Evolutionary conservation across 92 coral and sea anemone species (phyloP).

Genomic region (Isaurus tuberculatus): DNA sequence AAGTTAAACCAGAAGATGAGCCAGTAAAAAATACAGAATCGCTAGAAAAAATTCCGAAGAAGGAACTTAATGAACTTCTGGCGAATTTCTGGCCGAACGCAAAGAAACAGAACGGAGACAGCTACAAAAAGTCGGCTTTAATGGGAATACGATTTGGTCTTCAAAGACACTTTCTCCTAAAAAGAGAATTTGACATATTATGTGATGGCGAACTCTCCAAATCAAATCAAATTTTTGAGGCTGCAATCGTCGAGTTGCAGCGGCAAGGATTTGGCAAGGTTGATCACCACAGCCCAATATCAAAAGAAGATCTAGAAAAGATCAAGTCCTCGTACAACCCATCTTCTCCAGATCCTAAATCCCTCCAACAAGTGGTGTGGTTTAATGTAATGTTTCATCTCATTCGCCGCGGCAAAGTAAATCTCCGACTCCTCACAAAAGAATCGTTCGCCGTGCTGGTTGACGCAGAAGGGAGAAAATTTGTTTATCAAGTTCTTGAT

Average conservation of each 20-base stretch:
- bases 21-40: no score
- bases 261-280: conserved; percentile 81
- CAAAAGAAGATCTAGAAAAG: conserved; percentile 64
- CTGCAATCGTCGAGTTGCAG: conserved; percentile 59
- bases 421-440: no score
- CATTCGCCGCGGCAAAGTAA: neutral
- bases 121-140: conserved; percentile 71
- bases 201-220: conserved; percentile 50
- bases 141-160: conserved; percentile 67
- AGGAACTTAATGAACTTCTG: conserved; percentile 61
- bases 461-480: no score
- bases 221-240: conserved; percentile 65
- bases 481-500: no score
- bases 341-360: conserved; percentile 54
- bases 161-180: conserved; percentile 57
- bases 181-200: conserved; percentile 46
- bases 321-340: conserved; percentile 58
- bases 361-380: conserved; percentile 57
- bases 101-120: no score
- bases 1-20: no score
- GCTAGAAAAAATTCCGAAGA: no score
- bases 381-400: conserved; percentile 35
- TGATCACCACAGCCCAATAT: conserved; percentile 63
- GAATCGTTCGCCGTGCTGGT: no score
- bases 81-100: conserved; percentile 61